Evolutionary conservation across 2,797 vertebrate genomes (phyloP).

Genomic region (Sparidentex hasta): DNA sequence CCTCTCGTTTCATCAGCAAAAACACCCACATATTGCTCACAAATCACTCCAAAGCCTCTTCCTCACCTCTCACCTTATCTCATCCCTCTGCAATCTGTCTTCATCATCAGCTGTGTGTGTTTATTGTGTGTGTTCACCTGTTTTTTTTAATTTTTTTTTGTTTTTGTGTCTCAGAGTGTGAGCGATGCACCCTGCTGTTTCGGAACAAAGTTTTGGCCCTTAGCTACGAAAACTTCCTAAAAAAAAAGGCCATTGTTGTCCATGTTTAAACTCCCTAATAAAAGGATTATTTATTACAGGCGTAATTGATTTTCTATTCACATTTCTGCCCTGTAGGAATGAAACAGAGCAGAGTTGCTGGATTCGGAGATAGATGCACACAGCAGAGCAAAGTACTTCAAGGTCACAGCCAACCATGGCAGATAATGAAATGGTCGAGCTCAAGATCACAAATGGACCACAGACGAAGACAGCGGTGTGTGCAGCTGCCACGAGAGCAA

Average conservation of each 20-base stretch:
- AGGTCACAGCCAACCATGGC: background rate
- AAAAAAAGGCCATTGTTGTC: constrained; percentile 44
- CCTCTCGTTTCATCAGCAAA: constrained; percentile 44
- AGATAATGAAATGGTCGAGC: no score
- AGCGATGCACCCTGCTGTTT: constrained; percentile 3
- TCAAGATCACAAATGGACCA: no score
- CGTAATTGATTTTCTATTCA: constrained; percentile 54
- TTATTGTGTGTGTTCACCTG: background rate
- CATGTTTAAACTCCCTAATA: constrained; percentile 31
- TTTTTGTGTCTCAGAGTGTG: background rate
- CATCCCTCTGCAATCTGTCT: constrained; percentile 27
- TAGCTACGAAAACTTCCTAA: constrained; percentile 36
- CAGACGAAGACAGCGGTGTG: no score
- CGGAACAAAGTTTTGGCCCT: constrained; percentile 27
- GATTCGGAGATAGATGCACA: background rate
- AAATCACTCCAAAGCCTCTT: background rate
- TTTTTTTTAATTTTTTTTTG: background rate
- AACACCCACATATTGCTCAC: constrained; percentile 25
- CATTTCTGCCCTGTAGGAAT: constrained; percentile 41
- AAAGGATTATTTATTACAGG: constrained; percentile 62
- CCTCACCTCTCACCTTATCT: constrained; percentile 39
- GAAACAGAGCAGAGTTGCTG: constrained; percentile 12
- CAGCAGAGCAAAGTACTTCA: background rate
- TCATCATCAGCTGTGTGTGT: constrained; percentile 18
- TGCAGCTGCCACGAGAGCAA: no score